These are phyloP conservation scores for Galendromus occidentalis DNA, from an alignment of 1,140 invertebrate genomes.

Conservation along the genomic window DNA sequence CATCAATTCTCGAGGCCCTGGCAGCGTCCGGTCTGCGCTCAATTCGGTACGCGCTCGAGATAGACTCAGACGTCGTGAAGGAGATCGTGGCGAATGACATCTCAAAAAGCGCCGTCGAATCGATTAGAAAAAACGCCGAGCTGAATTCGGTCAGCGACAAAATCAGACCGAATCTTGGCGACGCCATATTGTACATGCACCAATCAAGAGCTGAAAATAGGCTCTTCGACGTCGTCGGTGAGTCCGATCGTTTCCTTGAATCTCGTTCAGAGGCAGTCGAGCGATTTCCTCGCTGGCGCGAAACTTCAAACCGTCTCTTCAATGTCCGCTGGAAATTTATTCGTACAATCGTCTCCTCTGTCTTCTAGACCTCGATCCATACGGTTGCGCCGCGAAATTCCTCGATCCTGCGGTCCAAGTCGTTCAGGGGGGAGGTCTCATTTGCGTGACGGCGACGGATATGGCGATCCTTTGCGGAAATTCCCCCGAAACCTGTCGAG, in stretches of 20 bases:
- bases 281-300: slow-evolving; percentile 33
- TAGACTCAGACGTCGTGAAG: slow-evolving; percentile 42
- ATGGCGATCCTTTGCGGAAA: slow-evolving; percentile 93
- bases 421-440: slow-evolving; percentile 31
- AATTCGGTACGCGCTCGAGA: slow-evolving; percentile 86
- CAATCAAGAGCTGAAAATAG: neutral
- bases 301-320: slow-evolving; percentile 36
- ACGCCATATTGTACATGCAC: slow-evolving; percentile 36
- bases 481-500: slow-evolving; percentile 72
- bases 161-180: slow-evolving; percentile 47
- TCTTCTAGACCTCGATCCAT: slow-evolving; percentile 88
- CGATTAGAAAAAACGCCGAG: slow-evolving; percentile 58
- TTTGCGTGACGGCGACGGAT: slow-evolving; percentile 94
- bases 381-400: slow-evolving; percentile 81
- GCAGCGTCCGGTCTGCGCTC: slow-evolving; percentile 85
- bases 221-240: neutral
- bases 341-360: slow-evolving; percentile 39
- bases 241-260: neutral
- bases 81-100: slow-evolving; percentile 85
- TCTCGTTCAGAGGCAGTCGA: slow-evolving; percentile 24
- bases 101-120: slow-evolving; percentile 59
- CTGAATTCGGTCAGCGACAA: slow-evolving; percentile 54
- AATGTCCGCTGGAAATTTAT: slow-evolving; percentile 22
- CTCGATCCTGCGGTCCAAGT: slow-evolving; percentile 65
- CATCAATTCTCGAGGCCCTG: slow-evolving; percentile 71